Percentiles rank a stretch among this genome's conserved stretches.
These are phyloP conservation scores for Pseudorectes ferrugineus DNA, from an alignment of 2,113 vertebrate species.

Conservation along the genomic window DNA sequence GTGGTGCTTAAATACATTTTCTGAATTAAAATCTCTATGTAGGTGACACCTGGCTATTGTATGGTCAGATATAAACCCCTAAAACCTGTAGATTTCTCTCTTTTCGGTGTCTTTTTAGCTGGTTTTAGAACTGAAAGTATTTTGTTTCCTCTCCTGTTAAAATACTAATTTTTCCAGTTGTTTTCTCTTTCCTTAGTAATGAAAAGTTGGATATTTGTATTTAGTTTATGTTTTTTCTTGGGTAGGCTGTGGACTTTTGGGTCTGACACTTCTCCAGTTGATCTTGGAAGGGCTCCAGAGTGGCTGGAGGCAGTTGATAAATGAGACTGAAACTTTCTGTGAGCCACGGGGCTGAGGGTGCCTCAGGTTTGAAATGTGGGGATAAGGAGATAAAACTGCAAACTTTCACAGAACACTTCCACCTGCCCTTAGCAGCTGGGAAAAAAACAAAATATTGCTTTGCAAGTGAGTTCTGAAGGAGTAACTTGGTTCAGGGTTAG, in stretches of 20 bases:
- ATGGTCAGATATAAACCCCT: not conserved
- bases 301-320: constrained; percentile 32
- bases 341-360: not conserved
- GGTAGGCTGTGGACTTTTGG: not conserved
- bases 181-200: not conserved
- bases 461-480: not conserved
- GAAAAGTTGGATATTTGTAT: not conserved
- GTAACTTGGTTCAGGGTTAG: no score
- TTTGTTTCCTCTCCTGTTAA: not conserved
- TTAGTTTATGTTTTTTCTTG: fast-evolving
- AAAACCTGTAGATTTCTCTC: not conserved
- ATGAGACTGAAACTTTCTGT: not conserved
- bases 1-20: not conserved
- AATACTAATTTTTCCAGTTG: fast-evolving
- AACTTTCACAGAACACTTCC: not conserved
- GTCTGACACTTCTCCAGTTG: not conserved
- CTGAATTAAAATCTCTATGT: not conserved
- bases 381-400: not conserved
- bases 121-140: not conserved
- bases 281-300: not conserved
- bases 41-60: not conserved
- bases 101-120: not conserved
- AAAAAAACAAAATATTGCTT: not conserved
- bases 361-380: not conserved
- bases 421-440: not conserved